Percentiles rank a stretch among this genome's conserved stretches.
Evolutionary conservation across 1,140 invertebrate species (phyloP).

Genomic region (Colletes gigas): DNA sequence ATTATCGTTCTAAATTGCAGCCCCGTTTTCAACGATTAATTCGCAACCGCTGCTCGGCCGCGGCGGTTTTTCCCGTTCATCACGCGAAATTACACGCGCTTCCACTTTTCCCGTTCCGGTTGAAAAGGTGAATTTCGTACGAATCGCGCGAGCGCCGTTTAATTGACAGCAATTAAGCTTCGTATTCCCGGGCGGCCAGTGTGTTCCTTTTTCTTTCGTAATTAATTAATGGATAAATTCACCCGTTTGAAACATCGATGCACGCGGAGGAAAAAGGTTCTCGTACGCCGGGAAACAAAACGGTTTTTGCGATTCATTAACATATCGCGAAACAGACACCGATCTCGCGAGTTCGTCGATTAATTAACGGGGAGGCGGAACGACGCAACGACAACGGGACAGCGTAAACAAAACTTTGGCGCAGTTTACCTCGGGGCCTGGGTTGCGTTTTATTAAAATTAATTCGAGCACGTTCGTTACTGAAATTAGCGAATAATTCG

Average conservation of each 20-base stretch:
- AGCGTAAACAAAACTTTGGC: too few species aligned
- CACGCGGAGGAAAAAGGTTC: too few species aligned
- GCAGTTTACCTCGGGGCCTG: too few species aligned
- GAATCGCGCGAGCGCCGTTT: neutral
- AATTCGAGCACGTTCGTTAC: too few species aligned
- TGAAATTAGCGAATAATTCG: too few species aligned
- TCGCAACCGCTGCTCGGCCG: neutral
- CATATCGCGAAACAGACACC: too few species aligned
- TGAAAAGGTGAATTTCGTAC: constrained; percentile 26
- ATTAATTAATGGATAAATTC: constrained; percentile 17
- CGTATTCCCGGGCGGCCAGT: neutral
- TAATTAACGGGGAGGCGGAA: too few species aligned
- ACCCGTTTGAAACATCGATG: neutral
- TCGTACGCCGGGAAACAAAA: neutral
- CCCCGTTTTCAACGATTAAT: constrained; percentile 19
- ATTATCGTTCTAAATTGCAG: neutral
- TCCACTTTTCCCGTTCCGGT: neutral
- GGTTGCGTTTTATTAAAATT: too few species aligned
- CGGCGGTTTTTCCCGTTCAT: constrained; percentile 2
- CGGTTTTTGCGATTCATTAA: neutral
- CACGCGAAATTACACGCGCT: neutral
- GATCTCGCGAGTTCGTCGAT: too few species aligned
- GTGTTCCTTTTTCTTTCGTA: constrained; percentile 30
- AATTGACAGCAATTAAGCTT: constrained; percentile 23
- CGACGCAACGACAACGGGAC: too few species aligned